phyloP scores from a whole-genome alignment of 2,113 vertebrate species.

The Microtus montanus region DNA sequence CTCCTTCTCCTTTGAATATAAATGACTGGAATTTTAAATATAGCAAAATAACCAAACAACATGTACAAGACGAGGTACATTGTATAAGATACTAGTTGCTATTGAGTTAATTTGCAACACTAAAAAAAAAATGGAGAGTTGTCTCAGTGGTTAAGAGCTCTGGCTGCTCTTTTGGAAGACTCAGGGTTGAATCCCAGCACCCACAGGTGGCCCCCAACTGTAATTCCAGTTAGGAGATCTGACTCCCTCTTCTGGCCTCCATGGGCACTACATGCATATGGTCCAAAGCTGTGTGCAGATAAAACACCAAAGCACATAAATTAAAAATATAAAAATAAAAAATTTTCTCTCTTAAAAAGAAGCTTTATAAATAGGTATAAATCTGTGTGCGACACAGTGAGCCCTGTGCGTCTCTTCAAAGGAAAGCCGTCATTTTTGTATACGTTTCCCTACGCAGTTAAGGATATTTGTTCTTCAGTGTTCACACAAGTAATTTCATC shows the following conservation, averaged over 20 bases:
- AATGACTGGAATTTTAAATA: conserved; percentile 52
- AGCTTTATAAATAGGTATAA: conserved; percentile 10
- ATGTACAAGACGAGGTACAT: conserved; percentile 2
- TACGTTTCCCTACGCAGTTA: neutral
- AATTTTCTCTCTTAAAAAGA: conserved; percentile 25
- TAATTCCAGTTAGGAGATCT: neutral
- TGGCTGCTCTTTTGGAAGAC: neutral
- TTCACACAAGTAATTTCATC: neutral
- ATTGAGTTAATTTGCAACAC: neutral
- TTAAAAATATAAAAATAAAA: conserved; percentile 17
- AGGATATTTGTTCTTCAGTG: neutral
- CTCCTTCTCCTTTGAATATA: conserved; percentile 44
- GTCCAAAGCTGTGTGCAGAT: neutral
- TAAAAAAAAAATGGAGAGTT: neutral
- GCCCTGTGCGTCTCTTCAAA: neutral
- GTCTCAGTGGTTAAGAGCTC: neutral
- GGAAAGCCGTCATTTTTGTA: neutral
- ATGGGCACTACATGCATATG: neutral
- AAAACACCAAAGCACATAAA: neutral
- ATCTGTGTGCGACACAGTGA: conserved; percentile 41
- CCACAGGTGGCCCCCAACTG: neutral
- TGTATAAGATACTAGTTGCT: neutral
- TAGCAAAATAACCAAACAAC: neutral
- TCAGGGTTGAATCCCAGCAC: neutral
- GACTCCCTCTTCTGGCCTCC: neutral